phyloP scores from a whole-genome alignment of 64 coral and sea anemone species.

The Actinia tenebrosa region DNA sequence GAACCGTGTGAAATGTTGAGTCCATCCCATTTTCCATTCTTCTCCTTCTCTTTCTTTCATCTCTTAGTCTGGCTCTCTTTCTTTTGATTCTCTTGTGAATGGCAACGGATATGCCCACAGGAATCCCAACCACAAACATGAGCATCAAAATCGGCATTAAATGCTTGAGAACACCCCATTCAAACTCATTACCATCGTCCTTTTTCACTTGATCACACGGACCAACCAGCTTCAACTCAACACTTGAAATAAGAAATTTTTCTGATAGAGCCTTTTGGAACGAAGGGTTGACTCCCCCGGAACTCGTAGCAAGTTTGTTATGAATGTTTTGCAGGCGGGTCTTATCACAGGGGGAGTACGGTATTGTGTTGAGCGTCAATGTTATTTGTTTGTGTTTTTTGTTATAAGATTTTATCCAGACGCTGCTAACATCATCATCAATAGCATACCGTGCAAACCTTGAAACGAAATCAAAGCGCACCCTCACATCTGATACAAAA shows the following conservation, averaged over 20 bases:
- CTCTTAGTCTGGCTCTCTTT: slow-evolving; percentile 15
- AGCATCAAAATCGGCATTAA: slow-evolving; percentile 55
- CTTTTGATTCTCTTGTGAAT: slow-evolving; percentile 41
- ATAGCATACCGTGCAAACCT: slow-evolving; percentile 51
- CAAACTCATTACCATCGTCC: slow-evolving; percentile 10
- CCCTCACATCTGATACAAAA: slow-evolving; percentile 41
- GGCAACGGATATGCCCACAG: slow-evolving; percentile 59
- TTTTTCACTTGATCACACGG: slow-evolving; percentile 33
- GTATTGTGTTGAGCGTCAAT: slow-evolving; percentile 52
- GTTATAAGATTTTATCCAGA: slow-evolving; percentile 57
- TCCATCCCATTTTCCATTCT: slow-evolving; percentile 33
- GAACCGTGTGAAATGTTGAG: slow-evolving; percentile 49
- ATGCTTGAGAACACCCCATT: slow-evolving; percentile 69
- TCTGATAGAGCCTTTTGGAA: slow-evolving; percentile 60
- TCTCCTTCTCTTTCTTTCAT: slow-evolving; percentile 5
- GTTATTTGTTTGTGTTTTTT: slow-evolving; percentile 25
- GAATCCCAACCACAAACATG: slow-evolving; percentile 50
- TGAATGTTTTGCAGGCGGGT: slow-evolving; percentile 28
- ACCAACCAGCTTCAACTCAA: slow-evolving; percentile 51
- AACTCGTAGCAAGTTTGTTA: slow-evolving; percentile 24
- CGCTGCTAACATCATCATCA: not conserved
- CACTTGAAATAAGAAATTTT: slow-evolving; percentile 46
- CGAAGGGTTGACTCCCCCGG: slow-evolving; percentile 10
- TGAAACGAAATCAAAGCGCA: slow-evolving; percentile 48
- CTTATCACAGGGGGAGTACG: slow-evolving; percentile 56